A percentile compares a stretch with the other conserved stretches of the same genome.
Conservation (phyloP, 2,797 vertebrate genomes). For the Emydoidea blandingii region DNA sequence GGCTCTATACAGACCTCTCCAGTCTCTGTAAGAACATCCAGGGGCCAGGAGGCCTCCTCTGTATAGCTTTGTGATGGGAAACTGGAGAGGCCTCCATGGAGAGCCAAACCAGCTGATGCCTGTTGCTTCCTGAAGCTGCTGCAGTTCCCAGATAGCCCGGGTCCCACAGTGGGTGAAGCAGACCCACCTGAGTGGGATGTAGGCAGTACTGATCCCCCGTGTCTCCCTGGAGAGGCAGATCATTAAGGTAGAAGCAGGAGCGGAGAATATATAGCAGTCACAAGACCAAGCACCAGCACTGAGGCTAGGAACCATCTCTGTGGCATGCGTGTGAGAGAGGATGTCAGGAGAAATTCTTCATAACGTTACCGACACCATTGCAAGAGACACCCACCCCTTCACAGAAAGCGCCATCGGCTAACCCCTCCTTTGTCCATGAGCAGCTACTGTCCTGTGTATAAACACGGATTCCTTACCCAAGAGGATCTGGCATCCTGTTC, state of each 20-base stretch:
- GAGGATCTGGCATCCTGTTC: neutral
- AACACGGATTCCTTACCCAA: neutral
- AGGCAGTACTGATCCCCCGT: too few species aligned
- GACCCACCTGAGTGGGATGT: too few species aligned
- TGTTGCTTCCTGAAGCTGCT: neutral
- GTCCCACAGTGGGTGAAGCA: too few species aligned
- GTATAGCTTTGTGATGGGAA: neutral
- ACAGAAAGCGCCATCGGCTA: fast-evolving
- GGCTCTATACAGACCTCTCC: fast-evolving
- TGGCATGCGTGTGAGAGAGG: fast-evolving
- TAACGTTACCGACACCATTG: neutral
- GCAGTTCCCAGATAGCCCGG: neutral
- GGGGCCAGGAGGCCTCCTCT: neutral
- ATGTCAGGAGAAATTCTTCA: neutral
- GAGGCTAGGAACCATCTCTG: neutral
- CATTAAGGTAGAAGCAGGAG: neutral
- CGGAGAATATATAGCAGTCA: neutral
- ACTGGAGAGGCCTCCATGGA: neutral
- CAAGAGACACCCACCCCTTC: neutral
- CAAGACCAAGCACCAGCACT: fast-evolving
- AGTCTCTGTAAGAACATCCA: neutral
- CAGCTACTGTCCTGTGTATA: neutral
- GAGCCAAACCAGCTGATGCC: neutral
- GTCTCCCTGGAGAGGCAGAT: too few species aligned
- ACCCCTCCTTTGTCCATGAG: neutral